Evolutionary conservation across 2,113 vertebrate species (phyloP), one percentile per base, ranked within the genome.

Genomic region (Turnix velox): DNA sequence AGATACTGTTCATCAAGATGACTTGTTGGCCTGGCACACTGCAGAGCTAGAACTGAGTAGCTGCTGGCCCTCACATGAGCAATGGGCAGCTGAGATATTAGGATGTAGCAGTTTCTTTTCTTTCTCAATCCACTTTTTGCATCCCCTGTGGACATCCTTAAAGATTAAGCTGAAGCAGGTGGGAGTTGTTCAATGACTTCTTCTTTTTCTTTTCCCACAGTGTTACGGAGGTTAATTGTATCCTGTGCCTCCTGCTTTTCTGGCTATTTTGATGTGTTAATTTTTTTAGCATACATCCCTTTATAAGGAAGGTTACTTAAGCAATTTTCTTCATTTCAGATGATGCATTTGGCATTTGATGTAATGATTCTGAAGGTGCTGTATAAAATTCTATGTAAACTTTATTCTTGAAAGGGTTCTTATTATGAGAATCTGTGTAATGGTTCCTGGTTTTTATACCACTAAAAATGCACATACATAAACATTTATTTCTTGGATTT

Each of bases 231-330:
- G 63, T 88, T 88, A 91, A 81, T 78, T 87, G 59, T 82, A 84
- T 91, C 80, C 87, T 87, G 89, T 67, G 55, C 39, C 84, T 92
- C 93, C 86, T 94, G 94, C 83, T 96, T 94, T 93, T 94, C 94
- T 93, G 55, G 73, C 65, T 93, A 31, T 95, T 95, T 93, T 95
- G 91, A 87, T 90, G 80, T 91, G 91, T 71, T 92, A 92, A 90
- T 93, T 80, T 86, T 86, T 80, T 86, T 90, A 95, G 83, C 59
- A 45, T 93, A 37, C 66, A 66, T 92, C 55, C 63, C 48, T 88
- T 85, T 81, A 39, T 90, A 77, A 84, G 35, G 79, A 86, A 80
- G 35, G 57, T 78, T 80, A 62, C 66, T 88, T 78, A 54, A 92
- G 43, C 88, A 2, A 14, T 74, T 94, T 94, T 91, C 42, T 33